A percentile compares a stretch with the other conserved stretches of the same genome.
Conservation (phyloP, 2,888 invertebrate species). For the Lepidochitona cinerea region DNA sequence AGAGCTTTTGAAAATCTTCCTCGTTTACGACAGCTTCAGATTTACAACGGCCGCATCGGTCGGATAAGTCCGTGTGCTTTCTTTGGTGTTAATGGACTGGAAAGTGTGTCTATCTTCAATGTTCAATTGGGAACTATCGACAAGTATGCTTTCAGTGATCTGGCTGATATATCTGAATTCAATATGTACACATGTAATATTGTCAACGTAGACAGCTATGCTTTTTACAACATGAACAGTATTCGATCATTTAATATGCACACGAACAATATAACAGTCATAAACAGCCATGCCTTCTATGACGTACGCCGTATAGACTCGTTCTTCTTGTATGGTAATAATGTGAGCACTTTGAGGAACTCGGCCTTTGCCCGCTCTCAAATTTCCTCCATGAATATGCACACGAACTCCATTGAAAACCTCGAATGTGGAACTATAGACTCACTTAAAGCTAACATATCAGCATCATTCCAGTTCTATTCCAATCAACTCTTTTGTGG, state of each 20-base stretch:
- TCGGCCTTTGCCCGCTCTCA: conserved; percentile 1
- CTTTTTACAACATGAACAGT: conserved; percentile 22
- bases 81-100: conserved; percentile 18
- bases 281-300: conserved; percentile 23
- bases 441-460: background rate
- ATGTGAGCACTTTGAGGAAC: conserved; percentile 31
- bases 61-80: conserved; percentile 27
- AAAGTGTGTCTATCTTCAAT: conserved; percentile 21
- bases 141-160: conserved; percentile 21
- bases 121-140: conserved; percentile 27
- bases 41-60: conserved; percentile 6
- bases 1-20: background rate
- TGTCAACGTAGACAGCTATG: conserved; percentile 33
- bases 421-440: conserved; percentile 1
- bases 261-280: conserved; percentile 25
- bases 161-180: conserved; percentile 14
- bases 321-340: conserved; percentile 13
- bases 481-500: background rate
- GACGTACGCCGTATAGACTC: conserved; percentile 10
- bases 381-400: conserved; percentile 1
- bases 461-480: background rate
- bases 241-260: conserved; percentile 7
- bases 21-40: background rate
- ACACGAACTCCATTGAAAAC: background rate
- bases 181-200: conserved; percentile 17